Conservation (phyloP, 35 echinoderm and acorn worm species). For the Diadema setosum region DNA sequence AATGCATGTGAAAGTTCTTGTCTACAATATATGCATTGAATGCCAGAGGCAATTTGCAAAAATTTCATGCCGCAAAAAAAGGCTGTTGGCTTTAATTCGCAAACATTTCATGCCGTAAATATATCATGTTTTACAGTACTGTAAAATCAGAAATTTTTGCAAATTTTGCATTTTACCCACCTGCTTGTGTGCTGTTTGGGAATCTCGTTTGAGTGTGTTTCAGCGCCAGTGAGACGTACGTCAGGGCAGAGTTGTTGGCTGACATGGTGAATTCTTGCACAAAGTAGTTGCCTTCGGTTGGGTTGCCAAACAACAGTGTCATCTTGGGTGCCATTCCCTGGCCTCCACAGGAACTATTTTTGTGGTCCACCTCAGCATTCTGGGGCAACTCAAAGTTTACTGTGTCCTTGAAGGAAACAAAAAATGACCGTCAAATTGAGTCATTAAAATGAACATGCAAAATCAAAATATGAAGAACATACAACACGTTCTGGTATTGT, state of each 20-base stretch:
- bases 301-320: background rate
- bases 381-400: background rate
- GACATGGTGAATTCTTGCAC: constrained; percentile 2
- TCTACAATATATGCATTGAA: too few species aligned
- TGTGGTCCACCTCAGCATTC: background rate
- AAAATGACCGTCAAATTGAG: background rate
- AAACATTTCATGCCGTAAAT: too few species aligned
- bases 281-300: background rate
- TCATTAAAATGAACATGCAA: background rate
- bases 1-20: too few species aligned
- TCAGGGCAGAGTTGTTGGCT: constrained; percentile 1
- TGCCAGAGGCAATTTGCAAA: too few species aligned
- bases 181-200: background rate
- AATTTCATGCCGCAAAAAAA: too few species aligned
- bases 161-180: too few species aligned
- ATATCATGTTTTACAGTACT: too few species aligned
- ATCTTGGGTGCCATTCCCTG: background rate
- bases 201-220: background rate
- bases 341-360: background rate
- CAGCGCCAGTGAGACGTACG: background rate
- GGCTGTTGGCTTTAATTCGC: too few species aligned
- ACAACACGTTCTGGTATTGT: background rate
- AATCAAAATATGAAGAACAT: background rate
- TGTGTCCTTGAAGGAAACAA: background rate
- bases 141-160: too few species aligned